Conservation (phyloP, 2,888 invertebrate species). For the Lasioglossum malachurum region DNA sequence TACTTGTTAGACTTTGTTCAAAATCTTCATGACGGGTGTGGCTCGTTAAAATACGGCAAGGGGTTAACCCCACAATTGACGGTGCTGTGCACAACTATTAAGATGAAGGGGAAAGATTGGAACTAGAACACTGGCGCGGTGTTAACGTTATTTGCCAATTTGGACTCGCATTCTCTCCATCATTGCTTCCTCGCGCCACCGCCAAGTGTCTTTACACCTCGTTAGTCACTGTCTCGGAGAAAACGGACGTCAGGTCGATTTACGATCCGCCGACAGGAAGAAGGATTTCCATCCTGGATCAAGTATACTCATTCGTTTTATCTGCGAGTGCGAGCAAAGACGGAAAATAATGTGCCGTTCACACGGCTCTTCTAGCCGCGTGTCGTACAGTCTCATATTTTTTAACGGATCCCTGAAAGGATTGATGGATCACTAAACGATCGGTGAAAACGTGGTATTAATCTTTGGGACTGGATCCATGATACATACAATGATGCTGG, state of each 20-base stretch:
- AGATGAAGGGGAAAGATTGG: constrained; percentile 5
- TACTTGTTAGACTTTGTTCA: too few relatives aligned
- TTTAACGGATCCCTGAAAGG: constrained; percentile 20
- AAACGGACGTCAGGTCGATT: constrained; percentile 68
- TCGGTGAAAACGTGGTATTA: constrained; percentile 11
- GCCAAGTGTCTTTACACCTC: constrained; percentile 65
- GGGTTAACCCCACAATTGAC: not conserved
- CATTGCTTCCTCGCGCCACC: constrained; percentile 34
- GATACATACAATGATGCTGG: not conserved
- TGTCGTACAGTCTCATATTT: constrained; percentile 37
- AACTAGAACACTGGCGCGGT: constrained; percentile 16
- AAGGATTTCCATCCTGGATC: constrained; percentile 68
- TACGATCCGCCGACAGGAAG: constrained; percentile 72
- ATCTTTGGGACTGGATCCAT: not conserved
- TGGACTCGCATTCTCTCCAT: constrained; percentile 42
- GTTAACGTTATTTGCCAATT: constrained; percentile 40
- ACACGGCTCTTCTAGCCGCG: constrained; percentile 26
- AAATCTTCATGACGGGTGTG: too few relatives aligned
- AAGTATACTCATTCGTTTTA: constrained; percentile 57
- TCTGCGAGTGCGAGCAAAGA: constrained; percentile 38
- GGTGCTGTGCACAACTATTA: not conserved
- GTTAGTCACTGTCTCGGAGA: constrained; percentile 67
- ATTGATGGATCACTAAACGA: constrained; percentile 42
- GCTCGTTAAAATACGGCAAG: too few relatives aligned
- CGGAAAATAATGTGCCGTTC: constrained; percentile 51